phyloP scores from a whole-genome alignment of 2,113 vertebrate species.

The Pterocles gutturalis region DNA sequence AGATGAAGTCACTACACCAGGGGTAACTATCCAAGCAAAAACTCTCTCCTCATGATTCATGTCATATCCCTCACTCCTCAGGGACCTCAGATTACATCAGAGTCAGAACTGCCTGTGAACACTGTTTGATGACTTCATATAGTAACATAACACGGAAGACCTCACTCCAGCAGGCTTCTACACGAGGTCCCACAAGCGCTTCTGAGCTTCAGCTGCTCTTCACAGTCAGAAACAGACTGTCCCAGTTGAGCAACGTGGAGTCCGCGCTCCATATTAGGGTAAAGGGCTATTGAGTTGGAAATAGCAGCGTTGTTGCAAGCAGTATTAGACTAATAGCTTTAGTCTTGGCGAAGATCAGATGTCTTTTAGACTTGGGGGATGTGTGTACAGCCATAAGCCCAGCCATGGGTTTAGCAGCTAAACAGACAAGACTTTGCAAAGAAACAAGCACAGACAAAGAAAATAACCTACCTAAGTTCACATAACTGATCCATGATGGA shows the following conservation, averaged over 20 bases:
- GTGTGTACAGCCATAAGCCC: neutral
- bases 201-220: neutral
- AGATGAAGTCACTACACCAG: neutral
- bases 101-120: neutral
- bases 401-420: neutral
- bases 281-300: neutral
- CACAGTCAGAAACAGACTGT: neutral
- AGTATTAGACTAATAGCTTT: neutral
- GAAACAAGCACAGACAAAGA: slow-evolving; percentile 5
- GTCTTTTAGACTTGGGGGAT: neutral
- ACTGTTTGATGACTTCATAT: neutral
- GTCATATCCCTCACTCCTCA: neutral
- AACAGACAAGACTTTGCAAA: neutral
- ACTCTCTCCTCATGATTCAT: neutral
- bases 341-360: neutral
- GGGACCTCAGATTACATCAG: neutral
- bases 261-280: neutral
- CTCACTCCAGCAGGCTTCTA: neutral
- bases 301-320: neutral
- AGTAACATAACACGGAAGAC: neutral
- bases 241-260: neutral
- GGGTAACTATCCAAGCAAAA: neutral
- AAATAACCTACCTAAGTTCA: neutral
- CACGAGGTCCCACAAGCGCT: neutral
- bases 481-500: neutral